Conservation (phyloP, 2,113 vertebrate genomes). For the Hymenochirus boettgeri region DNA sequence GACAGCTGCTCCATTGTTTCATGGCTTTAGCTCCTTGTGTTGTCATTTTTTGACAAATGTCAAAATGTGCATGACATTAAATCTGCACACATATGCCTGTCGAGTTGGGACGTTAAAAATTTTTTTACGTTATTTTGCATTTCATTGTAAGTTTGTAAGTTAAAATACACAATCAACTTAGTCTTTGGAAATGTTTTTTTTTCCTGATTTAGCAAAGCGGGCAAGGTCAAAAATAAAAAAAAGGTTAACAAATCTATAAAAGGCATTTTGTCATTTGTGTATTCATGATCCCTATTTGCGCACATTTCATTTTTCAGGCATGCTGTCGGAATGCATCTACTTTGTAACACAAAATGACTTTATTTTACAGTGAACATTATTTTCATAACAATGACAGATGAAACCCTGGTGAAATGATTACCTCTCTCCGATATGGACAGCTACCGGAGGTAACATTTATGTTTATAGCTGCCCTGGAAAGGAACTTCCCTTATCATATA, state of each 20-base stretch:
- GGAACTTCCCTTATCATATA: conserved; percentile 26
- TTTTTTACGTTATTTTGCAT: too few relatives aligned
- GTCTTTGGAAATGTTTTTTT: too few relatives aligned
- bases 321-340: conserved; percentile 19
- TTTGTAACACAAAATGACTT: conserved; percentile 34
- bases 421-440: conserved; percentile 19
- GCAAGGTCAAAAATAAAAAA: too few relatives aligned
- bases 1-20: too few relatives aligned
- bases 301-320: conserved; percentile 21
- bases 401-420: conserved; percentile 35
- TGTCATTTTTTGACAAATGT: too few relatives aligned
- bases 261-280: conserved; percentile 19
- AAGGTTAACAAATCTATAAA: conserved; percentile 18
- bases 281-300: conserved; percentile 25
- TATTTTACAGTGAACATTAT: conserved; percentile 32
- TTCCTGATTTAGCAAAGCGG: too few relatives aligned
- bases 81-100: too few relatives aligned
- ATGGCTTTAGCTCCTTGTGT: too few relatives aligned
- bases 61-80: too few relatives aligned
- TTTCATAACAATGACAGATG: conserved; percentile 36
- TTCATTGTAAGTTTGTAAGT: too few relatives aligned
- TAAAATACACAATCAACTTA: too few relatives aligned
- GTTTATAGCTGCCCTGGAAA: conserved; percentile 29
- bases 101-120: too few relatives aligned
- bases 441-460: conserved; percentile 24